Evolutionary conservation across 2,888 invertebrate genomes (phyloP).

Genomic region (Papilio gigon): DNA sequence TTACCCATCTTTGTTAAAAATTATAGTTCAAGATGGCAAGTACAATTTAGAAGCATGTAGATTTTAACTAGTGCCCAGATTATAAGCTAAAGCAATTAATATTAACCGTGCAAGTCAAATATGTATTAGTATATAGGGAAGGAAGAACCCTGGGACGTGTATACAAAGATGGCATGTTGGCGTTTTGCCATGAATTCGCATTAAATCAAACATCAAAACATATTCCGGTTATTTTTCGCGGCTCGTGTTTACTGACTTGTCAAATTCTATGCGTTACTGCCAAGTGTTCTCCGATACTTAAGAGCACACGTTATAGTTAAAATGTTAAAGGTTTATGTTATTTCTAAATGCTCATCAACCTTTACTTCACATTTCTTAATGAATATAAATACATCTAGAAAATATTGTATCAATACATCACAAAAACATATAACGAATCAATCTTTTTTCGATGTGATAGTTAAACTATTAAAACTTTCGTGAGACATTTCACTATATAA

Average conservation of each 20-base stretch:
- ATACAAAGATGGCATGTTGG: conserved; percentile 19
- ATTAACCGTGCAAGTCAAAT: background rate
- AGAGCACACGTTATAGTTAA: no score
- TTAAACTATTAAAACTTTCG: no score
- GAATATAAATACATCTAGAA: no score
- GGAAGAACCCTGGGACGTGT: background rate
- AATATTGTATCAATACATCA: no score
- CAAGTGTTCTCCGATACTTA: conserved; percentile 16
- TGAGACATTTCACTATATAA: no score
- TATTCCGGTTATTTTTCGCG: conserved; percentile 64
- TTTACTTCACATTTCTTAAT: no score
- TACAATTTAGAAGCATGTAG: background rate
- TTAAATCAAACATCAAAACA: conserved; percentile 33
- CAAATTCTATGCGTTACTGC: background rate
- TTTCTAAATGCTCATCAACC: no score
- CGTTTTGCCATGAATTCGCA: conserved; percentile 10
- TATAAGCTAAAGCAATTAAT: background rate
- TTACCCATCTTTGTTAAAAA: background rate
- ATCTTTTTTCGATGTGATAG: no score
- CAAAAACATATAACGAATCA: no score
- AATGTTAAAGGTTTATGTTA: no score
- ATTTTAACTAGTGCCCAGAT: background rate
- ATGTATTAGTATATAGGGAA: background rate
- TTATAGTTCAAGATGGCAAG: background rate
- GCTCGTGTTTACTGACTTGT: conserved; percentile 40